A percentile compares a stretch with the other conserved stretches of the same genome.
phyloP scores from a whole-genome alignment of 2,888 invertebrate genomes.

The Lithophane socia region DNA sequence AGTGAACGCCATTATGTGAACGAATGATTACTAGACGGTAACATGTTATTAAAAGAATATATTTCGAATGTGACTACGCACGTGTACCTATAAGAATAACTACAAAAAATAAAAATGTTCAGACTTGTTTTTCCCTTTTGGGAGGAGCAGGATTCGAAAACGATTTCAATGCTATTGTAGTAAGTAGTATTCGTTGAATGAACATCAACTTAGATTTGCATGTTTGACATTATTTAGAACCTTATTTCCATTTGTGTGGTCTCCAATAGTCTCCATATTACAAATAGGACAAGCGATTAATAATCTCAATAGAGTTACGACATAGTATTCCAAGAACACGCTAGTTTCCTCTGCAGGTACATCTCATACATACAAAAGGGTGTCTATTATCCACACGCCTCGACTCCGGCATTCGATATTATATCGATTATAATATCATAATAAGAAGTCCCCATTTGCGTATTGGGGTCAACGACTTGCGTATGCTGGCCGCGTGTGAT shows the following conservation, averaged over 20 bases:
- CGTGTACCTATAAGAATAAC: constrained; percentile 33
- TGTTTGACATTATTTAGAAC: constrained; percentile 28
- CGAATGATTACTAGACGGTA: constrained; percentile 84
- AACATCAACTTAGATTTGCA: constrained; percentile 26
- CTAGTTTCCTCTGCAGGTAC: constrained; percentile 55
- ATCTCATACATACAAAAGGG: constrained; percentile 59
- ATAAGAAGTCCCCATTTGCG: constrained; percentile 79
- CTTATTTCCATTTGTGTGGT: constrained; percentile 48
- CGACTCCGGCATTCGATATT: constrained; percentile 64
- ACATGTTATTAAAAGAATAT: constrained; percentile 85
- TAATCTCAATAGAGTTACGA: constrained; percentile 39
- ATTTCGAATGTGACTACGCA: constrained; percentile 55
- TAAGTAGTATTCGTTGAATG: constrained; percentile 15
- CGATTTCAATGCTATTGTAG: constrained; percentile 33
- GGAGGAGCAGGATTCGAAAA: constrained; percentile 37
- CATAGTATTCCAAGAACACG: constrained; percentile 46
- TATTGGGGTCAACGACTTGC: constrained; percentile 87
- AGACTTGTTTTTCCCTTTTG: constrained; percentile 33
- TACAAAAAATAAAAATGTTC: constrained; percentile 42
- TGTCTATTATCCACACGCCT: constrained; percentile 59
- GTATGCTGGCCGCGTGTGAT: constrained; percentile 84
- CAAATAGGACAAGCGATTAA: constrained; percentile 51
- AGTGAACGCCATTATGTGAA: constrained; percentile 88
- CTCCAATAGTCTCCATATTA: constrained; percentile 28
- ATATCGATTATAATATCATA: constrained; percentile 75